Percentiles rank a stretch among this genome's conserved stretches.
These are phyloP conservation scores for Agrochola lychnidis DNA, from an alignment of 2,888 invertebrate genomes.

Conservation along the genomic window DNA sequence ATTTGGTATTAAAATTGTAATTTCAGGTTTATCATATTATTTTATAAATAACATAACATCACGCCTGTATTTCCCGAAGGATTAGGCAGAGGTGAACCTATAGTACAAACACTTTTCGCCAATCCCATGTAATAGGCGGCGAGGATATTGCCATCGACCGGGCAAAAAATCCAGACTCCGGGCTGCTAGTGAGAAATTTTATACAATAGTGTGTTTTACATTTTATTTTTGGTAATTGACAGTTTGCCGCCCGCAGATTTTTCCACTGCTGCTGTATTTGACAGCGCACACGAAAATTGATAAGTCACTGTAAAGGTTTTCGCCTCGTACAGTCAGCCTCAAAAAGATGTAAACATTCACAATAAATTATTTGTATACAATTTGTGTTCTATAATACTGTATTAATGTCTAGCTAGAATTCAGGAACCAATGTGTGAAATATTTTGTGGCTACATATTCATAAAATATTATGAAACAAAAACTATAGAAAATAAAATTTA, in stretches of 20 bases:
- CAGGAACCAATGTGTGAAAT: no score
- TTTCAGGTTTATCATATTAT: neutral
- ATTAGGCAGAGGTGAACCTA: neutral
- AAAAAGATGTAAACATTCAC: neutral
- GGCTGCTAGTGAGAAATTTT: neutral
- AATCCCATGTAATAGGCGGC: neutral
- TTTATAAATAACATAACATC: neutral
- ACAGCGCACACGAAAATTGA: slow-evolving; percentile 34
- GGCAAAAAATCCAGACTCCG: neutral
- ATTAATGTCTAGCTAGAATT: no score
- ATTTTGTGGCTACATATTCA: no score
- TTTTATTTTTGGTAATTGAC: neutral
- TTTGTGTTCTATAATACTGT: no score
- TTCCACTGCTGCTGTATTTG: slow-evolving; percentile 24
- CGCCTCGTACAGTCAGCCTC: neutral
- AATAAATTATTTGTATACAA: neutral
- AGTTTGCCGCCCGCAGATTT: neutral
- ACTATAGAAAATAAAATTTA: no score
- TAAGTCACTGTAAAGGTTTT: slow-evolving; percentile 19
- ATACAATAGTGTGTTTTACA: neutral
- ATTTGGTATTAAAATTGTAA: neutral
- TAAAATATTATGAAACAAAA: no score
- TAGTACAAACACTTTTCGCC: neutral
- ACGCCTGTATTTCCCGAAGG: neutral
- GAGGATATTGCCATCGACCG: neutral